Evolutionary conservation across 2,888 invertebrate species (phyloP), one percentile per base, ranked within the genome.

Genomic region (Stramonita haemastoma): DNA sequence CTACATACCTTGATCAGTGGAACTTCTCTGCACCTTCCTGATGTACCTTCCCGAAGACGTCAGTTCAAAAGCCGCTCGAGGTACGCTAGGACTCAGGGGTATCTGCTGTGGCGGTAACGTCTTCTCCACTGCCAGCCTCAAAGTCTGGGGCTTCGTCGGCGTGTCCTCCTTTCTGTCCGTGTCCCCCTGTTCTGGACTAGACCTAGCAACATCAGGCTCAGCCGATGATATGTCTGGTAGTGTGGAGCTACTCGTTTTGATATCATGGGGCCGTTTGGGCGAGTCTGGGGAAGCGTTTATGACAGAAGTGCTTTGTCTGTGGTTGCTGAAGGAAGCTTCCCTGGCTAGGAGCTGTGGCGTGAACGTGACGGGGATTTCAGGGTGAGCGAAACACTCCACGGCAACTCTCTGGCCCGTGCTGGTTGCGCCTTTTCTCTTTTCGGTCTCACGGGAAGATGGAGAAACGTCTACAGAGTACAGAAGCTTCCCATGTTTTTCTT

Each of bases 401-500:
- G 19, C 5, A 15, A 79, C 81, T 83, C 15, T 83, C 22, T 19
- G 81, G 15, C 13, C 81, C 13, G 57, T 29, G 57, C 29, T n/a
- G 84, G 22, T 57, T 4, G 56, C 19, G 17, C 8, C 29, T 57
- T 56, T 85, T 34, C 29, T 85, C 29, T 57, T 32, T n/a, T 56
- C 29, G 2, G 17, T 17, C 17, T 85, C 57, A 0, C 57, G n/a
- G 8, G n/a, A 34, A 29, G 57, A 56, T 1, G 57, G 19, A 11
- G n/a, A 15, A 17, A 26, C 36, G 46, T 85, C 84, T 29, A 57
- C 57, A 4, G 84, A 85, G 32, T 57, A 85, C 29, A 85, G 19
- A 1, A 57, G 84, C 29, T 85, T 85, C 5, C 84, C 57, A 29
- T 85, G 84, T 57, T 29, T 85, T 57, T 85, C 84, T 85, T 85